Conservation (phyloP, 2,113 vertebrate species). For the Alosa alosa region DNA sequence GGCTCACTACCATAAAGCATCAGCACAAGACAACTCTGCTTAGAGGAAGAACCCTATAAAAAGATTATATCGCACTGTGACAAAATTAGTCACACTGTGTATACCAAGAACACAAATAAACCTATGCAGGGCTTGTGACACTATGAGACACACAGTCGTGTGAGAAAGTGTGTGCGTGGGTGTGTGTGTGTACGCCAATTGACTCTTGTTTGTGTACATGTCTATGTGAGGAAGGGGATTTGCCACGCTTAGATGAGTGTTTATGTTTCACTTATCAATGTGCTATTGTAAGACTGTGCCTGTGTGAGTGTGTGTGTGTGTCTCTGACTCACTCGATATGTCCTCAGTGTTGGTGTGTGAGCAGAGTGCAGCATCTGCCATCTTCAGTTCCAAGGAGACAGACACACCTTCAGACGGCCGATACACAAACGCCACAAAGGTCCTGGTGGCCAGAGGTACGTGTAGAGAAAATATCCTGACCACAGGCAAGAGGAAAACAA, state of each 20-base stretch:
- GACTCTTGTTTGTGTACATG: neutral
- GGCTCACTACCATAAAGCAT: neutral
- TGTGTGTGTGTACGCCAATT: neutral
- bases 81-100: neutral
- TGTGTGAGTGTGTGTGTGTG: neutral
- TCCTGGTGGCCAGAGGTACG: slow-evolving; percentile 65
- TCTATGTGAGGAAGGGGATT: neutral
- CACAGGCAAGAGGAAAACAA: neutral
- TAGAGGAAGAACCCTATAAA: neutral
- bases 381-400: slow-evolving; percentile 77
- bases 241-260: neutral
- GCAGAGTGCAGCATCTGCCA: slow-evolving; percentile 55
- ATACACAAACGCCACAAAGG: slow-evolving; percentile 78
- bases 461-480: slow-evolving; percentile 87
- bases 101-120: neutral
- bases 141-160: neutral
- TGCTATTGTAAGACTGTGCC: neutral
- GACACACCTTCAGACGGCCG: slow-evolving; percentile 64
- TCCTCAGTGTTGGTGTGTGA: slow-evolving; percentile 28
- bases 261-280: too few relatives aligned
- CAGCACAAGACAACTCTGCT: neutral
- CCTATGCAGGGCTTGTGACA: neutral
- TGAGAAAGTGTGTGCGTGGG: neutral
- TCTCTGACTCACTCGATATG: slow-evolving; percentile 51
- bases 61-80: neutral